Base-by-base conservation (phyloP, 2,797 vertebrate species). In the Atherinosoma microstoma region DNA sequence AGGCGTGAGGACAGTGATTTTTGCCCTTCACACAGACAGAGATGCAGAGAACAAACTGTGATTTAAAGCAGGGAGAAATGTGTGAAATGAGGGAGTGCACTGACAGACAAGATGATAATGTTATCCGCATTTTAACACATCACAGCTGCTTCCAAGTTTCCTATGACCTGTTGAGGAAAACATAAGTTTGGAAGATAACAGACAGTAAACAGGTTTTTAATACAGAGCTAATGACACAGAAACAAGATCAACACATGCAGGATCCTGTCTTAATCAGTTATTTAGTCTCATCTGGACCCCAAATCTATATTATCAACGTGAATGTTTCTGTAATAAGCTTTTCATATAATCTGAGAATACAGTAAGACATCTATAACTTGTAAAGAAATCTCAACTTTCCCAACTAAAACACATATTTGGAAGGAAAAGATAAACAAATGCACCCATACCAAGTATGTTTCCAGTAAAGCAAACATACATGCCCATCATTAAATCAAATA, bases 101-200 rank as follows among this genome's bases (percentile, higher is more conserved):
- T 78, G 75, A 84, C 34, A 30, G 65, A 72, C 58, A 76, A 49
- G 67, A 57, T 30, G 64, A 65, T 76, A 80, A 86, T 32, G 47
- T 24, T 59, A 73, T 79, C 69, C 61, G 74, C 82, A 70, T 59
- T 87, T 83, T 66, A 76, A 83, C 59, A 83, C 71, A 82, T 70
- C 42, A 73, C 49, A 68, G 75, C 81, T 22, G 76, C 77, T 30
- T 84, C 84, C 87, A 82, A 35, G 73, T 83, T 82, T 87, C 82
- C 82, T 76, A 78, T 80, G 47, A 91, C 90, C 89, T 92, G 90
- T 84, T 70, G 82, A 80, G 65, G 74, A 62, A 84, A 87, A 84
- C 66, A 66, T 88, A 56, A 82, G 42, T 12, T 84, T 80, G 60
- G 68, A 71, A 82, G 72, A 76, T 15, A 69, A 75, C 30, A 77